These are phyloP conservation scores for Siniperca scherzeri DNA, from an alignment of 2,797 vertebrate genomes.

Conservation along the genomic window DNA sequence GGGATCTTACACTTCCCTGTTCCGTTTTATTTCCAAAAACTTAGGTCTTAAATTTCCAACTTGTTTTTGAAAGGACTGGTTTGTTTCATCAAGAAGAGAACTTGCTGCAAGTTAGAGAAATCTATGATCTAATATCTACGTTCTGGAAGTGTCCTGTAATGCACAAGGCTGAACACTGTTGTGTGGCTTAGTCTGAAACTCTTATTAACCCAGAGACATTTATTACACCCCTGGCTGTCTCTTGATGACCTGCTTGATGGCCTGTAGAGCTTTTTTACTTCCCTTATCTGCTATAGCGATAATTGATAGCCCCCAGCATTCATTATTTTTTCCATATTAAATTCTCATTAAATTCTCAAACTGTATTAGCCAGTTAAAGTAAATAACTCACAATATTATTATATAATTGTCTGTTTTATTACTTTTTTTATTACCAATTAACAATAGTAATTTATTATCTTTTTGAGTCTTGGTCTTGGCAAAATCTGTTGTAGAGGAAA, in stretches of 20 bases:
- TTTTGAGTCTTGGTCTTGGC: background rate
- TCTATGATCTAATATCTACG: background rate
- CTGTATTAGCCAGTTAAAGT: slow-evolving; percentile 17
- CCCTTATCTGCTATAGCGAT: slow-evolving; percentile 45
- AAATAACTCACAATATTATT: slow-evolving; percentile 10
- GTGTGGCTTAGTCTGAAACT: slow-evolving; percentile 36
- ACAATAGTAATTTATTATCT: background rate
- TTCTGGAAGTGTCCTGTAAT: slow-evolving; percentile 24
- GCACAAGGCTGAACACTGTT: background rate
- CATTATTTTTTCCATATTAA: slow-evolving; percentile 35
- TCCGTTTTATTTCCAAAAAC: background rate
- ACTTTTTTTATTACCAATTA: background rate
- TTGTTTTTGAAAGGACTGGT: background rate
- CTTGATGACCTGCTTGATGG: slow-evolving; percentile 53
- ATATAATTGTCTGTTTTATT: slow-evolving; percentile 25
- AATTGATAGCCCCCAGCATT: slow-evolving; percentile 58
- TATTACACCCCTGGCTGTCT: slow-evolving; percentile 53
- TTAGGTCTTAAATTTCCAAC: background rate
- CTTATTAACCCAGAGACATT: slow-evolving; percentile 48
- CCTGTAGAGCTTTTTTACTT: slow-evolving; percentile 48
- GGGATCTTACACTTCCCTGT: background rate
- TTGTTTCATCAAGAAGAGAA: slow-evolving; percentile 7
- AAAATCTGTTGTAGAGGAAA: slow-evolving; percentile 29
- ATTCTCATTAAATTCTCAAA: slow-evolving; percentile 23
- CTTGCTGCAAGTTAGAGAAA: background rate